phyloP scores from a whole-genome alignment of 2,888 invertebrate species.

The Brachyptera risi region DNA sequence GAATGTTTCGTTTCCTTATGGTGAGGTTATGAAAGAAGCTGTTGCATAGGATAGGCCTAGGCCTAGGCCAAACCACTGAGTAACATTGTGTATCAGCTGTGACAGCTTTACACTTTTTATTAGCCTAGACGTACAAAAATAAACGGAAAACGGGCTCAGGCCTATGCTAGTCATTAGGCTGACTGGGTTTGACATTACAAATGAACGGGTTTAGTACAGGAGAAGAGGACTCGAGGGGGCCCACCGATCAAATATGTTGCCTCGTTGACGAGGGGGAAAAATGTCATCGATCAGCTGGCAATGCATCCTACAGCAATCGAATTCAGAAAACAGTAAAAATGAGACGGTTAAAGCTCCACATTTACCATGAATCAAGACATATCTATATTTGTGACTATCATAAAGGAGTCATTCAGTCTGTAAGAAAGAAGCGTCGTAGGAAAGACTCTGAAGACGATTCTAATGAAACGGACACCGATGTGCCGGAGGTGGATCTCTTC shows the following conservation, averaged over 20 bases:
- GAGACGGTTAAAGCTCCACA: slow-evolving; percentile 80
- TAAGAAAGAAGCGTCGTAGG: slow-evolving; percentile 84
- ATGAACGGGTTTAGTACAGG: slow-evolving; percentile 91
- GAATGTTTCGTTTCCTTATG: too few species aligned
- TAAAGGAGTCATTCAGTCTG: slow-evolving; percentile 92
- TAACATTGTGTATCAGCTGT: neutral
- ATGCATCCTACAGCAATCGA: slow-evolving; percentile 94
- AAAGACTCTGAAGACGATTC: slow-evolving; percentile 95
- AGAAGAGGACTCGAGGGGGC: slow-evolving; percentile 85
- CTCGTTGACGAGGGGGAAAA: slow-evolving; percentile 84
- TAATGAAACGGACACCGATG: slow-evolving; percentile 86
- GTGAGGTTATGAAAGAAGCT: slow-evolving; percentile 10
- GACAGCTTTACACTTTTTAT: neutral
- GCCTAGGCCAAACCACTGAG: neutral
- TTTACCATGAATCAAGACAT: slow-evolving; percentile 81
- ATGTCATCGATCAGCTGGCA: slow-evolving; percentile 83
- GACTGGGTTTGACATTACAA: too few species aligned
- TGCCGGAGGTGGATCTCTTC: slow-evolving; percentile 89
- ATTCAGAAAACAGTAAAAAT: slow-evolving; percentile 95
- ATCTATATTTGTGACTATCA: slow-evolving; percentile 96
- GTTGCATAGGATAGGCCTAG: neutral
- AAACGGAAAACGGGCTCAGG: too few species aligned
- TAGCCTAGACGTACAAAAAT: neutral
- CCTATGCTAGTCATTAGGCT: too few species aligned
- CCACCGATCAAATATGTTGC: slow-evolving; percentile 88